A percentile compares a stretch with the other conserved stretches of the same genome.
Evolutionary conservation across 2,797 vertebrate species (phyloP).

Genomic region (Bufotes viridis): DNA sequence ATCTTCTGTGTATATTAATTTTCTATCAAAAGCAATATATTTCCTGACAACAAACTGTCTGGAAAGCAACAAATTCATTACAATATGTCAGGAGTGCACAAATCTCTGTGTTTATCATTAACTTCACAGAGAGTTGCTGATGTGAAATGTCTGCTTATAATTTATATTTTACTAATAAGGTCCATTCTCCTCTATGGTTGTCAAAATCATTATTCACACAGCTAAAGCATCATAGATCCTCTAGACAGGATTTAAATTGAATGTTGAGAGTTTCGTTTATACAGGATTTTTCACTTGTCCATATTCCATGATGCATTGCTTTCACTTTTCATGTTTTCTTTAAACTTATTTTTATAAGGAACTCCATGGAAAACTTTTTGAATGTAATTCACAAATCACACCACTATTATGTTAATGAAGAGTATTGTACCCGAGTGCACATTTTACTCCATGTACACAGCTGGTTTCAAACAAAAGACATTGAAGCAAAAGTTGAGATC

Average conservation of each 20-base stretch:
- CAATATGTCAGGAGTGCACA: slow-evolving; percentile 55
- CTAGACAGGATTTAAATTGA: slow-evolving; percentile 59
- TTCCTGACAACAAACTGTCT: slow-evolving; percentile 48
- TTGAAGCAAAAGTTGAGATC: background rate
- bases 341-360: background rate
- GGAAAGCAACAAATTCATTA: slow-evolving; percentile 57
- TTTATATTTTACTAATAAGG: slow-evolving; percentile 63
- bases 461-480: background rate
- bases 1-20: slow-evolving; percentile 47
- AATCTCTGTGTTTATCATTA: slow-evolving; percentile 60
- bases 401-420: background rate
- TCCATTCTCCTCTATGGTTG: slow-evolving; percentile 48
- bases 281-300: slow-evolving; percentile 25
- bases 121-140: slow-evolving; percentile 59
- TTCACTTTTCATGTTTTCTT: background rate
- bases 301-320: slow-evolving; percentile 17
- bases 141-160: slow-evolving; percentile 59
- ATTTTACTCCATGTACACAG: background rate
- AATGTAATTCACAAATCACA: background rate
- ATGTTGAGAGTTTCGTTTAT: slow-evolving; percentile 47
- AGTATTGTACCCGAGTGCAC: background rate
- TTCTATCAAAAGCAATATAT: slow-evolving; percentile 52
- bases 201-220: slow-evolving; percentile 59
- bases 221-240: slow-evolving; percentile 54
- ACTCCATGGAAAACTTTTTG: background rate